These are phyloP conservation scores for Drosophila nannoptera DNA, from an alignment of 1,140 invertebrate species.

Conservation along the genomic window DNA sequence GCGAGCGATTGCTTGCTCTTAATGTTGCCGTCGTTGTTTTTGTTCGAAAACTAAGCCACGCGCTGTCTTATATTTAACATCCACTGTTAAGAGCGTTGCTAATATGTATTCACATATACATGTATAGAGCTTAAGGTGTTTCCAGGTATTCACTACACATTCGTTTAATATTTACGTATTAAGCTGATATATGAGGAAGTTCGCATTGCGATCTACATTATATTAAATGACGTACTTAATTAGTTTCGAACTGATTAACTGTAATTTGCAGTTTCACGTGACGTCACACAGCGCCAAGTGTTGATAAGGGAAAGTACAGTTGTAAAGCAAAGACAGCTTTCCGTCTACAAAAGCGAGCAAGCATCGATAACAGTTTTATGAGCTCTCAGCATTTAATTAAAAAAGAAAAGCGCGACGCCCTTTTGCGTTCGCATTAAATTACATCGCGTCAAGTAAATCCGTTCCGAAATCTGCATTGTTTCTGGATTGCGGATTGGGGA, in stretches of 20 bases:
- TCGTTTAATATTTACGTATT: not conserved
- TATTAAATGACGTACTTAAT: slow-evolving; percentile 9
- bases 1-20: slow-evolving; percentile 48
- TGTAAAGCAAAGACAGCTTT: slow-evolving; percentile 22
- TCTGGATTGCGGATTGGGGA: slow-evolving; percentile 8
- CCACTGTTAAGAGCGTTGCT: slow-evolving; percentile 1
- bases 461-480: slow-evolving; percentile 45
- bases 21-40: slow-evolving; percentile 43
- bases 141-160: not conserved
- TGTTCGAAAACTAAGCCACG: slow-evolving; percentile 53
- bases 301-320: slow-evolving; percentile 36
- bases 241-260: slow-evolving; percentile 4
- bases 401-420: slow-evolving; percentile 15
- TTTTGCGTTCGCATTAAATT: slow-evolving; percentile 21
- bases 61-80: slow-evolving; percentile 25
- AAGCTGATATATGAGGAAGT: not conserved
- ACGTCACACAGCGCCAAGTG: slow-evolving; percentile 31
- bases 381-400: slow-evolving; percentile 45
- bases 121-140: not conserved
- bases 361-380: slow-evolving; percentile 45
- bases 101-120: not conserved
- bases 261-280: slow-evolving; percentile 10
- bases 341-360: slow-evolving; percentile 15
- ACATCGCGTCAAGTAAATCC: slow-evolving; percentile 35
- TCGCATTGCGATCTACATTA: slow-evolving; percentile 14